These are phyloP conservation scores for Pangasius larnaudii DNA, from an alignment of 2,797 vertebrate genomes.

Conservation along the genomic window DNA sequence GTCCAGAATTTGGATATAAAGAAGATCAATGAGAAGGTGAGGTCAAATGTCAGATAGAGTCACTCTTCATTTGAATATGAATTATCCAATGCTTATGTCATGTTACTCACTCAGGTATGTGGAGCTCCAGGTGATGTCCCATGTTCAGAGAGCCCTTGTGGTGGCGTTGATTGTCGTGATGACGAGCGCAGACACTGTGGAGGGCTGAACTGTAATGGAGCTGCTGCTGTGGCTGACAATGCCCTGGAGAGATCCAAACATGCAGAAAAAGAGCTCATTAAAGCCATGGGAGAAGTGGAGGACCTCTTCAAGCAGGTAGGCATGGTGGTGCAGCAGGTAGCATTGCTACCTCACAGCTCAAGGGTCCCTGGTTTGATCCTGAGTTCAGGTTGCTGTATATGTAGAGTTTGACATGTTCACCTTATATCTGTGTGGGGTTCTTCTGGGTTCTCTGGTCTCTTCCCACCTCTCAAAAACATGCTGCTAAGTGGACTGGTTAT, in stretches of 20 bases:
- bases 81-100: not conserved
- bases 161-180: constrained; percentile 90
- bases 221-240: constrained; percentile 81
- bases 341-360: not conserved
- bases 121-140: constrained; percentile 81
- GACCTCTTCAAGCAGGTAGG: constrained; percentile 81
- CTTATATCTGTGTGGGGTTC: not conserved
- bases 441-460: too few species aligned
- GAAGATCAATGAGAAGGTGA: constrained; percentile 91
- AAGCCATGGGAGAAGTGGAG: constrained; percentile 82
- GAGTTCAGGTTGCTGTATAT: not conserved
- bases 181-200: constrained; percentile 92
- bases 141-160: constrained; percentile 89
- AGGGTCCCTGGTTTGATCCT: not conserved
- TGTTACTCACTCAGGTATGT: constrained; percentile 82
- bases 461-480: too few species aligned
- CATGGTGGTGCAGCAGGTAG: not conserved
- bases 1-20: constrained; percentile 80
- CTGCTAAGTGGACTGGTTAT: too few species aligned
- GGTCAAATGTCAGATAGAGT: constrained; percentile 5
- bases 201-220: constrained; percentile 89
- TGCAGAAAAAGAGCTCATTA: constrained; percentile 87
- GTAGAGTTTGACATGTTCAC: not conserved
- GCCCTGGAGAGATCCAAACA: constrained; percentile 87
- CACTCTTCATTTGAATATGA: not conserved